These are phyloP conservation scores for Psephotus haematonotus DNA, from an alignment of 2,113 vertebrate species.

Conservation along the genomic window DNA sequence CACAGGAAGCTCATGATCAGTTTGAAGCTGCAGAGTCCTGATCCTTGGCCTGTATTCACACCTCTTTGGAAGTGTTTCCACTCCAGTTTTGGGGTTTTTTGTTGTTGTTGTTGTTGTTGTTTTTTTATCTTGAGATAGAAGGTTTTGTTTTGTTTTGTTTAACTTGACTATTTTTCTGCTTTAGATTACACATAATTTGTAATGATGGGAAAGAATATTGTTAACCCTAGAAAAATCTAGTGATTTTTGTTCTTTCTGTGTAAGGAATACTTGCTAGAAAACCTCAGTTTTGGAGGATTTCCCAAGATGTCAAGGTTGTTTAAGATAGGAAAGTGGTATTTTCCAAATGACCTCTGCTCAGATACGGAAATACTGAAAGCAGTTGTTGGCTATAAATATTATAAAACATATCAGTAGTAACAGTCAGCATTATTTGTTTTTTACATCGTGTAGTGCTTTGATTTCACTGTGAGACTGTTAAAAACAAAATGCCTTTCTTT, in stretches of 20 bases:
- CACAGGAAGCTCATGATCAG: neutral
- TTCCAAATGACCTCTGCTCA: neutral
- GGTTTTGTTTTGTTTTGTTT: neutral
- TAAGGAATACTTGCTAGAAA: neutral
- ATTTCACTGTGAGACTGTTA: neutral
- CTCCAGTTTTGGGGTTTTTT: neutral
- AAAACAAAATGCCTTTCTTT: conserved; percentile 38
- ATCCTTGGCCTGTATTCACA: neutral
- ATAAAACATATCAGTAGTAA: neutral
- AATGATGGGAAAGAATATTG: neutral
- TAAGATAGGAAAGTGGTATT: neutral
- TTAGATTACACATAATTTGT: neutral
- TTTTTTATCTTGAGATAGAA: neutral
- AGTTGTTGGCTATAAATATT: neutral
- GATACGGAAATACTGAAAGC: neutral
- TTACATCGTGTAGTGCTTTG: neutral
- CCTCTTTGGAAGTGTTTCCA: neutral
- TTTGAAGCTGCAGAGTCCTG: neutral
- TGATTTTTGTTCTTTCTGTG: neutral
- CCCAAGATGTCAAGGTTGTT: neutral
- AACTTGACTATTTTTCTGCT: neutral
- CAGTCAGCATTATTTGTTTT: neutral
- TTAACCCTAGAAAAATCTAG: neutral
- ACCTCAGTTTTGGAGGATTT: neutral
- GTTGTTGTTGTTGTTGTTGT: neutral